These are phyloP conservation scores for Pangasius sanitwongsei DNA, from an alignment of 2,797 vertebrate species.

Conservation along the genomic window DNA sequence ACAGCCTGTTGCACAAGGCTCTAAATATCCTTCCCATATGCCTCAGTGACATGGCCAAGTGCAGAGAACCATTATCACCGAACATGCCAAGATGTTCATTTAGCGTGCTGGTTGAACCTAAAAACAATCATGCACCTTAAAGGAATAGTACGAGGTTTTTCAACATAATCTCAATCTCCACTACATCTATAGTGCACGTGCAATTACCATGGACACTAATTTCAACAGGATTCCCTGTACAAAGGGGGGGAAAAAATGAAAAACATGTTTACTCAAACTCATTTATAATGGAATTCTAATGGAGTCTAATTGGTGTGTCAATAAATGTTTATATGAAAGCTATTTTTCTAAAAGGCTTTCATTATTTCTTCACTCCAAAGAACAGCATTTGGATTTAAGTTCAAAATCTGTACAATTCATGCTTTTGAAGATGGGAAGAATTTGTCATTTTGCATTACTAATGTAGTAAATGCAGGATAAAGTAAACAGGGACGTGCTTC, in stretches of 20 bases:
- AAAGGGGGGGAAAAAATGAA: background rate
- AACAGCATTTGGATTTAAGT: background rate
- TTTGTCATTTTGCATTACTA: background rate
- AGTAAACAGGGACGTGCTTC: background rate
- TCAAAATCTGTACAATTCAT: background rate
- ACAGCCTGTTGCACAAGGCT: conserved; percentile 7
- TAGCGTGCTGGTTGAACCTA: background rate
- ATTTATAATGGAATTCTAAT: background rate
- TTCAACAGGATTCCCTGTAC: background rate
- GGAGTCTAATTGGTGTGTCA: background rate
- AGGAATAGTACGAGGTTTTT: background rate
- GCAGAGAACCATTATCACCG: background rate
- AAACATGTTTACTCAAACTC: background rate
- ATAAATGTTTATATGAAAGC: background rate
- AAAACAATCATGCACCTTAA: background rate
- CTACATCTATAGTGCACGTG: background rate
- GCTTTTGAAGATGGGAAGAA: background rate
- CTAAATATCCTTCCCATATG: background rate
- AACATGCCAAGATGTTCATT: background rate
- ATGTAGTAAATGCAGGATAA: background rate
- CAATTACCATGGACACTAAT: background rate
- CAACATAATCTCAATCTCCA: background rate
- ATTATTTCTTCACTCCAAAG: background rate
- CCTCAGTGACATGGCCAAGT: background rate
- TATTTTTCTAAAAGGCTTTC: background rate